phyloP scores from a whole-genome alignment of 2,888 invertebrate genomes.

The Eueremaeus valkanovi region DNA sequence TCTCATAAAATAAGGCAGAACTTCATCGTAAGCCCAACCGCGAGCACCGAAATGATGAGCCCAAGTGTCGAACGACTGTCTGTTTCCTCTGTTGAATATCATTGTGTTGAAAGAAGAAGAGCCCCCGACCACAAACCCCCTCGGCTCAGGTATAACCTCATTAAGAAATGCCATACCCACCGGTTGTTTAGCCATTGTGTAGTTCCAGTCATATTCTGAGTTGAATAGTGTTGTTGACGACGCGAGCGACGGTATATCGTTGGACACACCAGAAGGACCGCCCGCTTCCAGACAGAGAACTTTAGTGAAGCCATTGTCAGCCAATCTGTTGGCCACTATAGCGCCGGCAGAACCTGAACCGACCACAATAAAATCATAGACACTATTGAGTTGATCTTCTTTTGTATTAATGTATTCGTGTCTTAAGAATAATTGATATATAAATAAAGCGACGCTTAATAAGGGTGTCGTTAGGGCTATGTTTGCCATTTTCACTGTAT shows the following conservation, averaged over 20 bases:
- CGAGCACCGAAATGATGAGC: slow-evolving; percentile 68
- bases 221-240: slow-evolving; percentile 22
- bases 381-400: not conserved
- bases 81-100: slow-evolving; percentile 83
- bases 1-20: not conserved
- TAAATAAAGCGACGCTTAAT: too few relatives aligned
- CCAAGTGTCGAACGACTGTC: slow-evolving; percentile 81
- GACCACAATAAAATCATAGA: slow-evolving; percentile 15
- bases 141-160: slow-evolving; percentile 62
- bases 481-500: too few relatives aligned
- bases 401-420: not conserved
- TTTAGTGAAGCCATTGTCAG: slow-evolving; percentile 46
- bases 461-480: too few relatives aligned
- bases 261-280: slow-evolving; percentile 48
- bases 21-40: slow-evolving; percentile 39
- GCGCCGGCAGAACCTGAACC: slow-evolving; percentile 72
- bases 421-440: too few relatives aligned
- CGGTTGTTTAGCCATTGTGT: slow-evolving; percentile 76
- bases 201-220: slow-evolving; percentile 70
- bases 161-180: slow-evolving; percentile 45
- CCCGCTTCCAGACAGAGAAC: slow-evolving; percentile 48
- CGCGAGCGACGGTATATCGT: slow-evolving; percentile 46
- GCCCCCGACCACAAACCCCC: slow-evolving; percentile 83
- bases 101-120: slow-evolving; percentile 82
- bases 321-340: slow-evolving; percentile 72